A percentile compares a stretch with the other conserved stretches of the same genome.
phyloP scores from a whole-genome alignment of 2,797 vertebrate species.

The Podarcis lilfordi region DNA sequence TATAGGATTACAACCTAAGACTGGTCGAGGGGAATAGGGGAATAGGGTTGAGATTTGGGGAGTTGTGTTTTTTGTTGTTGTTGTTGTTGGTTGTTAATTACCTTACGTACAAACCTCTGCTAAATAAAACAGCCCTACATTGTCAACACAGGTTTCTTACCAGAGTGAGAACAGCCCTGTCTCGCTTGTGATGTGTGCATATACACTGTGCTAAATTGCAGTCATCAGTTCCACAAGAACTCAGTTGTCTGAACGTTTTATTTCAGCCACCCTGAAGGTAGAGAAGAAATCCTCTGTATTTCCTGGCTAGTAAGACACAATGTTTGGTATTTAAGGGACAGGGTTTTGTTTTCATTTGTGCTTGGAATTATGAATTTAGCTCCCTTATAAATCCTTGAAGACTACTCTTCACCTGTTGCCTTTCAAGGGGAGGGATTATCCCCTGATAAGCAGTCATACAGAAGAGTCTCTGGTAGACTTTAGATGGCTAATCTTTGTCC shows the following conservation, averaged over 20 bases:
- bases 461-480: conserved; percentile 83
- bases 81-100: background rate
- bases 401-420: background rate
- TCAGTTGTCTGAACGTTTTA: conserved; percentile 51
- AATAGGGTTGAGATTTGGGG: conserved; percentile 42
- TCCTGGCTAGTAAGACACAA: conserved; percentile 47
- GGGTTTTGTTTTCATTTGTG: conserved; percentile 43
- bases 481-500: conserved; percentile 79
- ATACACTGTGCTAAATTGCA: conserved; percentile 69
- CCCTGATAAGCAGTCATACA: conserved; percentile 65
- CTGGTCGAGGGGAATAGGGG: conserved; percentile 40
- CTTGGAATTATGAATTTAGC: conserved; percentile 50
- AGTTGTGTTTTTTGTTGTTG: conserved; percentile 16
- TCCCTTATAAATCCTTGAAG: conserved; percentile 15
- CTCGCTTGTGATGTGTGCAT: conserved; percentile 42
- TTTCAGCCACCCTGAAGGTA: conserved; percentile 55
- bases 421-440: background rate
- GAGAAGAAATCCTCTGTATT: conserved; percentile 8
- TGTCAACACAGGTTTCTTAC: conserved; percentile 17
- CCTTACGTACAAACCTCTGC: conserved; percentile 46
- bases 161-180: background rate
- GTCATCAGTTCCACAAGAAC: conserved; percentile 66
- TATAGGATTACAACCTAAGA: conserved; percentile 9
- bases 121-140: conserved; percentile 50
- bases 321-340: conserved; percentile 60